Evolutionary conservation across 2,888 invertebrate genomes (phyloP).

Genomic region (Eucriotettix oculatus): DNA sequence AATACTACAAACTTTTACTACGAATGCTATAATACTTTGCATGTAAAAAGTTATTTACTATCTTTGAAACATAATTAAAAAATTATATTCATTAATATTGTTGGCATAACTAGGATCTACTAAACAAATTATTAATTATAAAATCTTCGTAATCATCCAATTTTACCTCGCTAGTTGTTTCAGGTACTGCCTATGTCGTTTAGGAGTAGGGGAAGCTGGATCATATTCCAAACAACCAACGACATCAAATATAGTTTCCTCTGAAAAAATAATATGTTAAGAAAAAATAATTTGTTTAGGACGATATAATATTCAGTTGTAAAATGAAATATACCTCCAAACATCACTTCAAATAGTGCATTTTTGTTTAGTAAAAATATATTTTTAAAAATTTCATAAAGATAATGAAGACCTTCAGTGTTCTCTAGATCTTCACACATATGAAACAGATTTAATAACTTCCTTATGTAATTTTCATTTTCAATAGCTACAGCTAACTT

Average conservation of each 20-base stretch:
- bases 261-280: constrained; percentile 19
- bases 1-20: too few relatives aligned
- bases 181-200: constrained; percentile 91
- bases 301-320: too few relatives aligned
- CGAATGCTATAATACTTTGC: too few relatives aligned
- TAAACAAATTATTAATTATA: too few relatives aligned
- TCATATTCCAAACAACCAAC: constrained; percentile 98
- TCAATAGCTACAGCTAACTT: constrained; percentile 87
- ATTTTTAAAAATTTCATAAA: constrained; percentile 96
- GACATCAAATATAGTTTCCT: constrained; percentile 92
- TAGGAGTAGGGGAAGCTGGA: constrained; percentile 68
- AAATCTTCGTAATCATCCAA: background rate
- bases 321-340: constrained; percentile 40
- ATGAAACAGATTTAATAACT: constrained; percentile 85
- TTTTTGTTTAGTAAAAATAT: constrained; percentile 97
- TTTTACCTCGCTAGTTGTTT: constrained; percentile 59
- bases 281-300: background rate
- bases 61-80: too few relatives aligned
- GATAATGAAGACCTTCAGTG: constrained; percentile 81
- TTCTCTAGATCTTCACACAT: constrained; percentile 96
- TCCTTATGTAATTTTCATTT: constrained; percentile 87
- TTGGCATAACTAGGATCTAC: too few relatives aligned
- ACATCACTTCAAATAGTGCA: constrained; percentile 93
- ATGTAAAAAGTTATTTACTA: too few relatives aligned
- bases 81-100: too few relatives aligned